These are phyloP conservation scores for Nezara viridula DNA, from an alignment of 2,888 invertebrate species.

Conservation along the genomic window DNA sequence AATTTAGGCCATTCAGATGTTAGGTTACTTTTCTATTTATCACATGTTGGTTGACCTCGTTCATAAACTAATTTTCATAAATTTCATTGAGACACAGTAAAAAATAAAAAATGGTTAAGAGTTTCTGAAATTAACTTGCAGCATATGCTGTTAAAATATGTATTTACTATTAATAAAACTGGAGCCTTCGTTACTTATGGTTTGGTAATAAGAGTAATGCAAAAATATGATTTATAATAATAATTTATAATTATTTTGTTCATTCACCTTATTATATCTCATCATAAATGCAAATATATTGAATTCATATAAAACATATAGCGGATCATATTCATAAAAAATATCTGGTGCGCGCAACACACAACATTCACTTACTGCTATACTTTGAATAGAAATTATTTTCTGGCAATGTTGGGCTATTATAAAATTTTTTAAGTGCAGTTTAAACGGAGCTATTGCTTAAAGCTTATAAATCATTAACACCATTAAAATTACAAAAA, in stretches of 20 bases:
- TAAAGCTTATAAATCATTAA: no score
- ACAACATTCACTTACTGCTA: no score
- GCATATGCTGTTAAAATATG: background rate
- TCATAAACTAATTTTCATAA: background rate
- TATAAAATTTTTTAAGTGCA: no score
- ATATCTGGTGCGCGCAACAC: no score
- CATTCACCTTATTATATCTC: no score
- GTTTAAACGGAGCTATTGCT: no score
- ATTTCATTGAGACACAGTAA: background rate
- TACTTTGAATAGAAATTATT: no score
- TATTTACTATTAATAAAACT: background rate
- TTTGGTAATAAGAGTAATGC: background rate
- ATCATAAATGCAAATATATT: no score
- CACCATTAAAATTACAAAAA: no score
- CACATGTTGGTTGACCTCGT: background rate
- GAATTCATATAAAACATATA: no score
- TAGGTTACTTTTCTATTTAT: background rate
- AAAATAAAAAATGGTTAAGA: background rate
- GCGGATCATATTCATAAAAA: no score
- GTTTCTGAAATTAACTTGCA: background rate
- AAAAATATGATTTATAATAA: background rate
- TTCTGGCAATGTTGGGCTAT: no score
- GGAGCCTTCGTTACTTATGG: background rate
- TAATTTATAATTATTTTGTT: background rate
- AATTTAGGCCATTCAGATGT: slow-evolving; percentile 43